Evolutionary conservation across 2,797 vertebrate species (phyloP).

Genomic region (Poecilia picta): DNA sequence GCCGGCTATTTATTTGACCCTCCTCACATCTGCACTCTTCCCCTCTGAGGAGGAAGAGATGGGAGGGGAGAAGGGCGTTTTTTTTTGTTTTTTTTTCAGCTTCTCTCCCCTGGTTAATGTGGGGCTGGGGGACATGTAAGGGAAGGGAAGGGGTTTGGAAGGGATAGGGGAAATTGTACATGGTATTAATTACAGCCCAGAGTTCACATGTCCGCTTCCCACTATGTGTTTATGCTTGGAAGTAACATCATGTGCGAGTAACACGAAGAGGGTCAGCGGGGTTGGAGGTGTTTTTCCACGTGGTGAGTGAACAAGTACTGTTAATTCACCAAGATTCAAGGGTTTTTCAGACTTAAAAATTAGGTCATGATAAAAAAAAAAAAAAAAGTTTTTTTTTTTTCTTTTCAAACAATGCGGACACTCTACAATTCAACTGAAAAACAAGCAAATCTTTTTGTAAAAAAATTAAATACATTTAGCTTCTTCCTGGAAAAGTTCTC

Average conservation of each 20-base stretch:
- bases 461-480: not conserved
- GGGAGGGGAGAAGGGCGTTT: constrained; percentile 57
- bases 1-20: constrained; percentile 79
- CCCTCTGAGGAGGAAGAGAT: constrained; percentile 56
- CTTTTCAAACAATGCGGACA: too few relatives aligned
- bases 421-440: too few relatives aligned
- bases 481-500: not conserved
- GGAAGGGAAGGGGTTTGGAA: not conserved
- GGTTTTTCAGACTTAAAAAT: not conserved
- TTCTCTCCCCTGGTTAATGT: constrained; percentile 57
- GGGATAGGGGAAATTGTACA: constrained; percentile 54
- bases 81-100: constrained; percentile 63
- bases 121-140: constrained; percentile 33
- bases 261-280: constrained; percentile 52
- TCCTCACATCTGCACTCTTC: constrained; percentile 77
- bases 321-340: constrained; percentile 30
- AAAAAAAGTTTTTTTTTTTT: not conserved
- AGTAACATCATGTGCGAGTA: constrained; percentile 66
- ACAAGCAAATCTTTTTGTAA: not conserved
- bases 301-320: constrained; percentile 31
- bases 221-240: constrained; percentile 71
- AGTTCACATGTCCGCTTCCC: constrained; percentile 62
- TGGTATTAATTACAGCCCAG: constrained; percentile 76
- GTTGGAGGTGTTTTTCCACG: constrained; percentile 61
- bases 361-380: not conserved